Evolutionary conservation across 2,888 invertebrate genomes (phyloP).

Genomic region (Lithosia quadra): DNA sequence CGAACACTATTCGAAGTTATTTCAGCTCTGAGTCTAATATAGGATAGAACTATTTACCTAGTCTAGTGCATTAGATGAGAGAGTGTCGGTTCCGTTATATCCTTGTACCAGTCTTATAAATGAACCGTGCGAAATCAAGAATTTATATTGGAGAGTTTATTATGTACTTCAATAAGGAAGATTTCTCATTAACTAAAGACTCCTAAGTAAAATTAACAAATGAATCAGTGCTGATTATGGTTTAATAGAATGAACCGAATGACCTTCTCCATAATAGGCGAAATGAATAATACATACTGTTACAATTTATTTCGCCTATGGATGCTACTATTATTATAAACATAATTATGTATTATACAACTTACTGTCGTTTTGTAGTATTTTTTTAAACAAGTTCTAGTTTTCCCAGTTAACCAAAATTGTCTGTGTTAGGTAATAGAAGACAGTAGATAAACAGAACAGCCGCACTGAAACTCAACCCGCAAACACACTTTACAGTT

Average conservation of each 20-base stretch:
- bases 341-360: not conserved
- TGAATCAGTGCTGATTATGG: slow-evolving; percentile 1
- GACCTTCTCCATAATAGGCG: slow-evolving; percentile 44
- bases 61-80: not conserved
- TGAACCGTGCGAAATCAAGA: no score
- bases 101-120: no score
- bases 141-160: no score
- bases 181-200: not conserved
- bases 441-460: no score
- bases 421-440: no score
- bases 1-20: not conserved
- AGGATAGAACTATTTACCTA: not conserved
- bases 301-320: no score
- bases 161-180: not conserved
- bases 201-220: not conserved
- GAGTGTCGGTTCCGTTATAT: not conserved
- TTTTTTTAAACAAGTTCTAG: no score
- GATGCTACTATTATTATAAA: no score
- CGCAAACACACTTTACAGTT: slow-evolving; percentile 23
- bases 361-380: slow-evolving; percentile 34
- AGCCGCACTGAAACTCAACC: slow-evolving; percentile 2
- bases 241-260: slow-evolving; percentile 28
- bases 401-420: no score
- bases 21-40: not conserved
- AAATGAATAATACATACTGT: slow-evolving; percentile 37